Percentiles rank a stretch among this genome's conserved stretches.
Evolutionary conservation across 2,888 invertebrate species (phyloP).

Genomic region (Synergus japonicus): DNA sequence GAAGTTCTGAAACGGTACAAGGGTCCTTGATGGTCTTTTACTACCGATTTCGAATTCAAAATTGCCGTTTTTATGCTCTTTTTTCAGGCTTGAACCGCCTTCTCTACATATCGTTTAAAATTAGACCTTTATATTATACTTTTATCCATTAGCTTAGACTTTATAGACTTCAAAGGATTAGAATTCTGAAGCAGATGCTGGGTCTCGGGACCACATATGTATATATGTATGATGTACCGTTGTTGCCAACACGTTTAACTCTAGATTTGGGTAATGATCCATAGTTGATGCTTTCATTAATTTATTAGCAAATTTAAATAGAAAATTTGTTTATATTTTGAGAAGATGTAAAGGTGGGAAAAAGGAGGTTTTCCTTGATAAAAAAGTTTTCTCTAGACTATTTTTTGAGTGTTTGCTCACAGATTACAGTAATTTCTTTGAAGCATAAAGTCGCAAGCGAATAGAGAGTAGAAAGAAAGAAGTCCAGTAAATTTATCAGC

Average conservation of each 20-base stretch:
- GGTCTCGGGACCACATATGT: no score
- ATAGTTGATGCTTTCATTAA: no score
- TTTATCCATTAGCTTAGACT: not conserved
- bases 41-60: constrained; percentile 36
- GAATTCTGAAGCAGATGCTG: no score
- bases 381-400: not conserved
- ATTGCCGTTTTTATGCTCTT: constrained; percentile 31
- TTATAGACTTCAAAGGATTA: no score
- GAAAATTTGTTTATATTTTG: no score
- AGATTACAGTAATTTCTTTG: not conserved
- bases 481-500: constrained; percentile 76
- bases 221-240: no score
- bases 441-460: constrained; percentile 36
- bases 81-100: not conserved
- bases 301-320: no score
- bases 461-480: constrained; percentile 58
- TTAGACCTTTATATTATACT: not conserved
- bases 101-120: constrained; percentile 3
- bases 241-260: no score
- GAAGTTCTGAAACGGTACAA: constrained; percentile 38
- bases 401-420: constrained; percentile 24
- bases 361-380: not conserved
- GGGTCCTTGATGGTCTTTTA: constrained; percentile 15
- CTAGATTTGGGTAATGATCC: no score
- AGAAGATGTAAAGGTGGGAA: not conserved